These are phyloP conservation scores for Luperina testacea DNA, from an alignment of 2,888 invertebrate species.

Conservation along the genomic window DNA sequence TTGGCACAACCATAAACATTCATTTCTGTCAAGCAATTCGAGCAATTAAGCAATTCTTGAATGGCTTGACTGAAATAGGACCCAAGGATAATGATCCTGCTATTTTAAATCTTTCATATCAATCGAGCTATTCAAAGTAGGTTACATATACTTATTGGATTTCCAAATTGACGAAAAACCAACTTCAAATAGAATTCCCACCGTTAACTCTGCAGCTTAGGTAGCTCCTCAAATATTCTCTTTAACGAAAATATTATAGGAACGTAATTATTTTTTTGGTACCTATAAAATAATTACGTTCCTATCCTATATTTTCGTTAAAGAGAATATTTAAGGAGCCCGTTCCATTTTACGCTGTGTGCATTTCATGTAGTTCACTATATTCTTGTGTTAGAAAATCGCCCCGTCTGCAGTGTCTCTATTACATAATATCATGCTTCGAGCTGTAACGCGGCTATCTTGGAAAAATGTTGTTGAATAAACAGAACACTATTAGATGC, in stretches of 20 bases:
- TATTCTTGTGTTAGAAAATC: slow-evolving; percentile 51
- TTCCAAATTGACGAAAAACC: neutral
- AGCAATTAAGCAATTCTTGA: neutral
- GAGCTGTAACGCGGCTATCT: slow-evolving; percentile 31
- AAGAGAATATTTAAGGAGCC: slow-evolving; percentile 41
- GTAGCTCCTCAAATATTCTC: too few species aligned
- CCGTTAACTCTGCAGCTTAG: neutral
- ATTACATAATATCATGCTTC: slow-evolving; percentile 34
- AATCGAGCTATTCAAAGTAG: neutral
- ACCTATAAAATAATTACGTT: slow-evolving; percentile 26
- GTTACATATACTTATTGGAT: neutral
- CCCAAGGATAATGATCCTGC: neutral
- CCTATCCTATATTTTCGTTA: slow-evolving; percentile 19
- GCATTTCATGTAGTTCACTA: slow-evolving; percentile 41
- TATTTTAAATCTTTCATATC: neutral
- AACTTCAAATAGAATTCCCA: neutral
- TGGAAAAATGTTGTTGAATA: slow-evolving; percentile 28
- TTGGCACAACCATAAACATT: neutral
- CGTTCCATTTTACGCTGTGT: slow-evolving; percentile 45
- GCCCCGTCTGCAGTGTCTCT: slow-evolving; percentile 27
- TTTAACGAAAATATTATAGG: too few species aligned
- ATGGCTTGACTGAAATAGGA: neutral
- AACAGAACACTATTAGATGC: slow-evolving; percentile 21
- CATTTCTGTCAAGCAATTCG: neutral
- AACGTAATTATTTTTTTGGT: too few species aligned